Percentiles rank a stretch among this genome's conserved stretches.
Evolutionary conservation across 2,888 invertebrate species (phyloP).

Genomic region (Sarcophaga carnaria): DNA sequence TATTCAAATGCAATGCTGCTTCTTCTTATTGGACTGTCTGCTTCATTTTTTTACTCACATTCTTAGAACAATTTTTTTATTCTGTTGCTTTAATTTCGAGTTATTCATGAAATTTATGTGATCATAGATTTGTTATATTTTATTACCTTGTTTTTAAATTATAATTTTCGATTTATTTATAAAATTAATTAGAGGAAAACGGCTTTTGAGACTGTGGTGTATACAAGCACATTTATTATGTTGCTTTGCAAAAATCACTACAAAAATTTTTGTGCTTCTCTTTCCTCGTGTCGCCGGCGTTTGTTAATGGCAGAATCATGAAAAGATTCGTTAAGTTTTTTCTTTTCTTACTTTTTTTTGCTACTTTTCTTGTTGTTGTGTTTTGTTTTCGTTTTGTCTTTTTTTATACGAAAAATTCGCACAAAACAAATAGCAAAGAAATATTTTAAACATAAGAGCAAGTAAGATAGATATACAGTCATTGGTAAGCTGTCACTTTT

Average conservation of each 20-base stretch:
- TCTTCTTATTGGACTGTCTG: slow-evolving; percentile 66
- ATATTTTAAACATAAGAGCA: background rate
- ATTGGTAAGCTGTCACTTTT: background rate
- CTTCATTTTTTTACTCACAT: slow-evolving; percentile 48
- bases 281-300: slow-evolving; percentile 68
- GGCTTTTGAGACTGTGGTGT: slow-evolving; percentile 34
- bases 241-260: slow-evolving; percentile 62
- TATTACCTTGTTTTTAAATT: slow-evolving; percentile 35
- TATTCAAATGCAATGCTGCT: slow-evolving; percentile 55
- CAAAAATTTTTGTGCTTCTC: slow-evolving; percentile 50
- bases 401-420: slow-evolving; percentile 24
- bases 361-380: slow-evolving; percentile 41
- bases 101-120: background rate
- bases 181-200: slow-evolving; percentile 22
- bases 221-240: slow-evolving; percentile 65
- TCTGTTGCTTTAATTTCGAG: slow-evolving; percentile 1
- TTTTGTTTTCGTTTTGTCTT: slow-evolving; percentile 48
- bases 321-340: slow-evolving; percentile 66
- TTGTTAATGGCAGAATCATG: slow-evolving; percentile 61
- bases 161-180: slow-evolving; percentile 20
- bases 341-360: slow-evolving; percentile 6
- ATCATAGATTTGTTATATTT: background rate
- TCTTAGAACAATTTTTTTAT: slow-evolving; percentile 24
- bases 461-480: background rate
- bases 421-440: slow-evolving; percentile 41